Conservation (phyloP, 2,113 vertebrate genomes). For the Rhinolophus sinicus region DNA sequence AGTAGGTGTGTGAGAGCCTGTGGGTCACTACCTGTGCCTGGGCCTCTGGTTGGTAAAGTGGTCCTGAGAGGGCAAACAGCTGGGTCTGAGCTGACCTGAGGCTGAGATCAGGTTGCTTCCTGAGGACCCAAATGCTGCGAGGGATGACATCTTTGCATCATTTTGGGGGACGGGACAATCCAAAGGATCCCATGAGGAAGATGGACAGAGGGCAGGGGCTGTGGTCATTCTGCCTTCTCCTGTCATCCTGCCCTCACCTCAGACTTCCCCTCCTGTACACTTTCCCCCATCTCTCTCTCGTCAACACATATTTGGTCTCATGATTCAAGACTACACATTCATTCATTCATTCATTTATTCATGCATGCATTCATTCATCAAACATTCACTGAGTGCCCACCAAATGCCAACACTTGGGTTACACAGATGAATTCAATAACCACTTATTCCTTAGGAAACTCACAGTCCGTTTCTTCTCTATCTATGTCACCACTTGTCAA, state of each 20-base stretch:
- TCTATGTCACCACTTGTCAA: not conserved
- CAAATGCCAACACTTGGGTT: not conserved
- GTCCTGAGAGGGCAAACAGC: not conserved
- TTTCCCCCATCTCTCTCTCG: not conserved
- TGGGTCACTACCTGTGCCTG: not conserved
- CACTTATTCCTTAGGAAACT: not conserved
- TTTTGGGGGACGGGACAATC: too few relatives aligned
- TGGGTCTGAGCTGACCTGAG: not conserved
- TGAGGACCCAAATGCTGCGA: not conserved
- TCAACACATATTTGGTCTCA: not conserved
- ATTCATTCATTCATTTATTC: not conserved
- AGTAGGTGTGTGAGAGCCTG: not conserved
- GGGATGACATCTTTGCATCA: not conserved
- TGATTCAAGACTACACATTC: not conserved
- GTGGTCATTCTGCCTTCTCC: not conserved
- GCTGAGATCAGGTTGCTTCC: not conserved
- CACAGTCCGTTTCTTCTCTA: not conserved
- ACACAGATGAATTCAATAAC: not conserved
- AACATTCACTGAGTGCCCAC: not conserved
- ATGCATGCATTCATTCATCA: not conserved
- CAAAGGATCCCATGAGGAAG: not conserved
- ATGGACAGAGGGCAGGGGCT: too few relatives aligned
- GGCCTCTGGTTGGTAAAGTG: not conserved
- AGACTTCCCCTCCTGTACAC: rapidly evolving
- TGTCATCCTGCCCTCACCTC: rapidly evolving